These are phyloP conservation scores for Herminia tarsipennalis DNA, from an alignment of 2,888 invertebrate species.

Conservation along the genomic window DNA sequence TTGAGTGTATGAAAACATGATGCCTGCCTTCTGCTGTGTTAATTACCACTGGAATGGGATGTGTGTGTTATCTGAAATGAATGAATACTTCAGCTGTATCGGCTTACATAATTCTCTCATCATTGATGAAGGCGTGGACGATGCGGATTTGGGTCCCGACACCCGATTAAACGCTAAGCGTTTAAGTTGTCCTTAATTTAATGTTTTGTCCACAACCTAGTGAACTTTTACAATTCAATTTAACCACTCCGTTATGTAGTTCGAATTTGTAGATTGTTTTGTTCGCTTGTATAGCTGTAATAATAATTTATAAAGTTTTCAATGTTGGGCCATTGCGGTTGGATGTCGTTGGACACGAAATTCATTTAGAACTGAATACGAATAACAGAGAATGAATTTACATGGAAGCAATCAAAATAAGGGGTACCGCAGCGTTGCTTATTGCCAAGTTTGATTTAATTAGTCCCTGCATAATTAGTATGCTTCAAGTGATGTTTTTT, in stretches of 20 bases:
- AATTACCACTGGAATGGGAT: slow-evolving; percentile 56
- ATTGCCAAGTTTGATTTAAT: slow-evolving; percentile 71
- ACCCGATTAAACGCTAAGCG: slow-evolving; percentile 25
- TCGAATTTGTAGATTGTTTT: slow-evolving; percentile 68
- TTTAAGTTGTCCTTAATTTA: slow-evolving; percentile 30
- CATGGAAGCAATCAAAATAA: slow-evolving; percentile 77
- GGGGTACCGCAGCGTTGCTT: slow-evolving; percentile 59
- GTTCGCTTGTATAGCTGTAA: slow-evolving; percentile 57
- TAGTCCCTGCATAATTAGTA: slow-evolving; percentile 63
- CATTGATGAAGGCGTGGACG: slow-evolving; percentile 25
- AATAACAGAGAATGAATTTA: slow-evolving; percentile 66
- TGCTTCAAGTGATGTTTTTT: slow-evolving; percentile 57
- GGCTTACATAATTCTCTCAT: slow-evolving; percentile 38
- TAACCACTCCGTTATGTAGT: slow-evolving; percentile 59
- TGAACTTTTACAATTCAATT: slow-evolving; percentile 69
- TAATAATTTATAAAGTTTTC: slow-evolving; percentile 75
- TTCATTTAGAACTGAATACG: slow-evolving; percentile 72
- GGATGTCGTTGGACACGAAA: slow-evolving; percentile 64
- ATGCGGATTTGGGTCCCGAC: slow-evolving; percentile 4
- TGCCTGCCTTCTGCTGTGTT: slow-evolving; percentile 57
- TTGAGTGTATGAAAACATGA: slow-evolving; percentile 60
- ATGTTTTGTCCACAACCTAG: slow-evolving; percentile 49
- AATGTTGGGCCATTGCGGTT: slow-evolving; percentile 61
- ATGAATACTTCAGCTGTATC: slow-evolving; percentile 41
- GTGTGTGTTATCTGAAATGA: slow-evolving; percentile 48